Evolutionary conservation across 2,888 invertebrate genomes (phyloP), one percentile per base, ranked within the genome.

Genomic region (Spodoptera littoralis): DNA sequence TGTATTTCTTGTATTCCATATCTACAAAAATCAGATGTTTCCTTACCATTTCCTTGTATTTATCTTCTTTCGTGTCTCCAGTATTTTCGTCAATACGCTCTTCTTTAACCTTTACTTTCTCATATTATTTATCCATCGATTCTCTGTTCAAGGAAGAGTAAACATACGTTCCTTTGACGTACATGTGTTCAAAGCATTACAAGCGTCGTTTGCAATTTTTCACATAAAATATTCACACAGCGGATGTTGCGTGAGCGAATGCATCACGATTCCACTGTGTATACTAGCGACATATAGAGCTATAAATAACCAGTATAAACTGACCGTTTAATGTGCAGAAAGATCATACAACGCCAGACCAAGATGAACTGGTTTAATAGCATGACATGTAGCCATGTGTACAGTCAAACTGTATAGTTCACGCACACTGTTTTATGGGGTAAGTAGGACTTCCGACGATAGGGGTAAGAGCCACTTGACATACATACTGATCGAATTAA

Each of bases 171-270:
- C 27, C 24, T 62, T 51, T 59, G 76, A 65, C 55, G 42, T 58
- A 56, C 60, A 67, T 73, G 65, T 68, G 62, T 68, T 54, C 47
- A 52, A 59, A 50, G 60, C 70, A 66, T 70, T 64, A 65, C 64
- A 61, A 60, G 49, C 60, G 65, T 64, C 76, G 83, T 80, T 81
- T 78, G 88, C 86, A 85, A 88, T 89, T 89, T 88, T 87, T 89
- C 86, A 89, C 83, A 88, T 88, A 83, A 88, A 89, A 89, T 87
- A 90, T 90, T 90, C 86, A 89, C 77, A 73, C 70, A 47, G 72
- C 79, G 83, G 81, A 80, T 77, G 80, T 86, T 84, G 84, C 87
- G 80, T 84, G 84, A 70, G 75, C 65, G 84, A 86, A 86, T 85
- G 80, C 68, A 70, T 80, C 68, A 63, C 53, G 41, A 53, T 57